Evolutionary conservation across 2,888 invertebrate genomes (phyloP).

Genomic region (Phrixothrix hirtus): DNA sequence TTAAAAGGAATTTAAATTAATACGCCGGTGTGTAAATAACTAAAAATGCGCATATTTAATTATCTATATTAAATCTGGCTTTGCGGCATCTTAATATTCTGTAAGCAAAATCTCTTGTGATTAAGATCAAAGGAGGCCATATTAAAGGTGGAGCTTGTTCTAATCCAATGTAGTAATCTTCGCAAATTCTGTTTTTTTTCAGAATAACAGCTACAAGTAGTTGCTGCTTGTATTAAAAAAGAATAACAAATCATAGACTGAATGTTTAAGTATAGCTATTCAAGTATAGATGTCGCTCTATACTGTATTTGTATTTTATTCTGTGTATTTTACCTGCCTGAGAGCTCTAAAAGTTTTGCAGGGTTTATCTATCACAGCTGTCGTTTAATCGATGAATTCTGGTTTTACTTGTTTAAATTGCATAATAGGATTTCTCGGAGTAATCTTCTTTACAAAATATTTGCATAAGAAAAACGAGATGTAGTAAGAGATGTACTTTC

Average conservation of each 20-base stretch:
- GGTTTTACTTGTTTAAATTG: too few species aligned
- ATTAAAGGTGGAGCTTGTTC: slow-evolving; percentile 53
- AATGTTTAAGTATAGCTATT: slow-evolving; percentile 47
- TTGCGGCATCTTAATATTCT: slow-evolving; percentile 36
- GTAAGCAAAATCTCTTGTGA: slow-evolving; percentile 50
- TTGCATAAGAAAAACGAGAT: too few species aligned
- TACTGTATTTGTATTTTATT: background rate
- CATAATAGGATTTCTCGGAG: too few species aligned
- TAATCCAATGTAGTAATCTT: slow-evolving; percentile 40
- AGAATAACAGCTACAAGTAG: slow-evolving; percentile 44
- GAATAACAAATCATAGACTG: slow-evolving; percentile 45
- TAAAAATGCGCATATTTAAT: too few species aligned
- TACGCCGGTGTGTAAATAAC: too few species aligned
- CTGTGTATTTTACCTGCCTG: background rate
- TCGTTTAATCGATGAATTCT: background rate
- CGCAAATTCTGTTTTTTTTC: slow-evolving; percentile 36
- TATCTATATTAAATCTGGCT: slow-evolving; percentile 16
- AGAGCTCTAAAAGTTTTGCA: background rate
- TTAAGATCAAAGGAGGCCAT: slow-evolving; percentile 56
- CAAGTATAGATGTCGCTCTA: slow-evolving; percentile 39
- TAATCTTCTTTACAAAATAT: too few species aligned
- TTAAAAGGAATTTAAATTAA: too few species aligned
- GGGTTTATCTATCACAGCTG: background rate
- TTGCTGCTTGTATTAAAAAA: slow-evolving; percentile 51
- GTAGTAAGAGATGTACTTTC: too few species aligned